A percentile compares a stretch with the other conserved stretches of the same genome.
Conservation (phyloP, 1,140 invertebrate genomes). For the Heliconius eleuchia region DNA sequence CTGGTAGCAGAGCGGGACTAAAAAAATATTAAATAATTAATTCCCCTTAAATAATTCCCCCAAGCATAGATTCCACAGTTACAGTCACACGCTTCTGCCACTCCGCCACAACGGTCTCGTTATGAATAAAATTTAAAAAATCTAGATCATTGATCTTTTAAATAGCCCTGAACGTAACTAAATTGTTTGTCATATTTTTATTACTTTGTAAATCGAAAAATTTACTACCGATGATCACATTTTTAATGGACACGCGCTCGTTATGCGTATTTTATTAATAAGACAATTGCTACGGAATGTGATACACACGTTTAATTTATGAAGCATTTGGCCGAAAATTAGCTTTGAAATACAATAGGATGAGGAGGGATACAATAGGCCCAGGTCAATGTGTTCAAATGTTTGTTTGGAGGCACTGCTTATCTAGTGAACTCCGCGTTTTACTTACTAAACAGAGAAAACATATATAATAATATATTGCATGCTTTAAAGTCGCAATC, state of each 20-base stretch:
- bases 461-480: too few species aligned
- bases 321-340: not conserved
- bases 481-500: too few species aligned
- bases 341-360: not conserved
- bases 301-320: constrained; percentile 3
- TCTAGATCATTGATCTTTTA: not conserved
- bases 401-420: too few species aligned
- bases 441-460: too few species aligned
- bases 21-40: too few species aligned
- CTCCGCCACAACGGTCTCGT: too few species aligned
- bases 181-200: constrained; percentile 4
- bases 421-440: too few species aligned
- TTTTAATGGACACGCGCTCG: not conserved
- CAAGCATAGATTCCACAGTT: too few species aligned
- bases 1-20: too few species aligned
- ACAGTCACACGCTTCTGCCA: too few species aligned
- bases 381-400: not conserved
- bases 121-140: not conserved
- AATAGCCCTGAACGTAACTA: not conserved
- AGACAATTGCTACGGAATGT: not conserved
- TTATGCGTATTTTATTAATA: not conserved
- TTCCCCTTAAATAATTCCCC: too few species aligned
- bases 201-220: not conserved
- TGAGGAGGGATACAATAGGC: too few species aligned
- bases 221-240: constrained; percentile 6